Evolutionary conservation across 2,797 vertebrate species (phyloP).

Genomic region (Hirundo rustica): DNA sequence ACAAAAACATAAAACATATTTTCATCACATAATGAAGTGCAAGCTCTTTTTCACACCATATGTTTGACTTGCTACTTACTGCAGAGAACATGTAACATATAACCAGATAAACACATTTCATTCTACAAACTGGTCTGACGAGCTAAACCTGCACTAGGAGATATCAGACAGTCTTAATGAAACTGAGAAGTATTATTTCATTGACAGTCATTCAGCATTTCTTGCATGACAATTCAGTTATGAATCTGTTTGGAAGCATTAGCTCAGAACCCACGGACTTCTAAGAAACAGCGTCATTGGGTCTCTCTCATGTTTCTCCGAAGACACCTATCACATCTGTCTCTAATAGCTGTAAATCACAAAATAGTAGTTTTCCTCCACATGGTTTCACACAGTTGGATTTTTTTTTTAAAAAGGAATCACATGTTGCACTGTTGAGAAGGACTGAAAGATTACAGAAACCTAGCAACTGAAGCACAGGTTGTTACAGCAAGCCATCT

Average conservation of each 20-base stretch:
- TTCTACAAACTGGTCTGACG: conserved; percentile 23
- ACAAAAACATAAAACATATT: conserved; percentile 48
- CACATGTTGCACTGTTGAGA: neutral
- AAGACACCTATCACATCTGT: neutral
- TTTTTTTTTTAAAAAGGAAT: conserved; percentile 5
- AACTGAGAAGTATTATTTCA: conserved; percentile 40
- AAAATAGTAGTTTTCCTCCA: neutral
- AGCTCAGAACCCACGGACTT: neutral
- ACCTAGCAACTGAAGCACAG: conserved; percentile 51
- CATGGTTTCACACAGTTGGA: neutral
- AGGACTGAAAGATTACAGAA: conserved; percentile 58
- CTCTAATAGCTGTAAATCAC: conserved; percentile 1
- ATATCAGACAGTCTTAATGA: conserved; percentile 20
- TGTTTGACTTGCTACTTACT: conserved; percentile 2
- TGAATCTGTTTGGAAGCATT: neutral
- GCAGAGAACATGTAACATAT: neutral
- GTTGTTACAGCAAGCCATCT: conserved; percentile 18
- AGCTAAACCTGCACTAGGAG: conserved; percentile 37
- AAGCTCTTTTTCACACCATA: conserved; percentile 32
- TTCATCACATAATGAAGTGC: neutral
- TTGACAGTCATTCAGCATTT: conserved; percentile 9
- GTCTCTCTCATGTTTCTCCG: neutral
- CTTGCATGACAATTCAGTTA: neutral
- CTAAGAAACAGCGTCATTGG: neutral
- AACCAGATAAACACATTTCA: conserved; percentile 28